A percentile compares a stretch with the other conserved stretches of the same genome.
phyloP scores from a whole-genome alignment of 2,113 vertebrate species.

The Odobenus rosmarus region DNA sequence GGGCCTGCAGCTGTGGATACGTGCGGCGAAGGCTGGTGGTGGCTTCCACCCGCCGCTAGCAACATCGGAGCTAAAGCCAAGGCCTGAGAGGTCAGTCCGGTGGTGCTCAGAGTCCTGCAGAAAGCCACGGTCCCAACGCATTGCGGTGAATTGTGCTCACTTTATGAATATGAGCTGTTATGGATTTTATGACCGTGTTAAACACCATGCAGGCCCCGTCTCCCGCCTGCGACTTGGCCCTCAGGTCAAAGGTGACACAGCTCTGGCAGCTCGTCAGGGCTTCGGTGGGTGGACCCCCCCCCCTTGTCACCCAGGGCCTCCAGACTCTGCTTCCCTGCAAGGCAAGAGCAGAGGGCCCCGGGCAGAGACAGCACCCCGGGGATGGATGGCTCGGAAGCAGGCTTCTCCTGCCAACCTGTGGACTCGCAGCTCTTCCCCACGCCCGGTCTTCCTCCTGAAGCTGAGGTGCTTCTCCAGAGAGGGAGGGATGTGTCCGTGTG shows the following conservation, averaged over 20 bases:
- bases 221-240: fast-evolving
- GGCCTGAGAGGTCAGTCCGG: fast-evolving
- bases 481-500: fast-evolving
- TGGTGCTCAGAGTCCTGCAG: neutral
- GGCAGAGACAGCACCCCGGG: fast-evolving
- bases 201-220: fast-evolving
- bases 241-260: neutral
- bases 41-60: neutral
- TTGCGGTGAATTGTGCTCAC: neutral
- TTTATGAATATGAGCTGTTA: neutral
- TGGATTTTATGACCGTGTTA: fast-evolving
- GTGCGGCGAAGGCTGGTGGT: no score
- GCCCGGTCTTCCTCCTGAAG: fast-evolving
- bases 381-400: neutral
- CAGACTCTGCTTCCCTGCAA: neutral
- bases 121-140: fast-evolving
- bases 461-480: neutral
- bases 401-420: no score
- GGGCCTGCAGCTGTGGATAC: fast-evolving
- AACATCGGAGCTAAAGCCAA: neutral
- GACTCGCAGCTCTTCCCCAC: fast-evolving
- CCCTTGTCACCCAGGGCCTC: neutral
- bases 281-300: fast-evolving
- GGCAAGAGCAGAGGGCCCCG: neutral
- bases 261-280: fast-evolving